Evolutionary conservation across 2,113 vertebrate species (phyloP).

Genomic region (Tychaedon coryphoeus): DNA sequence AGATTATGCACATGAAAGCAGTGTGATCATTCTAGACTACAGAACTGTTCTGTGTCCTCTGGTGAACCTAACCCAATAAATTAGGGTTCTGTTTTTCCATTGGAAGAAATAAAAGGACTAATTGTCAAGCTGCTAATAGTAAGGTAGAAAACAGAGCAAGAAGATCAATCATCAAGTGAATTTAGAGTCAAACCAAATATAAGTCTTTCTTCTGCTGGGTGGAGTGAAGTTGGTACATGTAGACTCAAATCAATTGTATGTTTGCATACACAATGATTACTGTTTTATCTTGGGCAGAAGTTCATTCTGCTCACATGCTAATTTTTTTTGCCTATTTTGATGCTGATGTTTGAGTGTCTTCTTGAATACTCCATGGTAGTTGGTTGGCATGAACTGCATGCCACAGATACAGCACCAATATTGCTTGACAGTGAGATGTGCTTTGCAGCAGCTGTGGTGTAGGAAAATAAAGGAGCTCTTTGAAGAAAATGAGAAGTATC

Average conservation of each 20-base stretch:
- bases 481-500: not conserved
- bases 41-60: constrained; percentile 61
- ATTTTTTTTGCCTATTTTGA: not conserved
- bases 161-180: not conserved
- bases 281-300: not conserved
- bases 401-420: not conserved
- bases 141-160: not conserved
- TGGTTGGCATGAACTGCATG: not conserved
- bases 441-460: not conserved
- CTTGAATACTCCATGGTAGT: not conserved
- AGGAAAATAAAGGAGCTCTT: not conserved
- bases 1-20: constrained; percentile 32
- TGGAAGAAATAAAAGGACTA: constrained; percentile 59
- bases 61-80: constrained; percentile 64
- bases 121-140: not conserved
- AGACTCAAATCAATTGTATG: not conserved
- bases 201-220: not conserved
- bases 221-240: not conserved
- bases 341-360: not conserved
- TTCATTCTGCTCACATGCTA: not conserved
- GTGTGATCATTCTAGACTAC: constrained; percentile 20
- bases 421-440: not conserved
- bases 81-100: constrained; percentile 62
- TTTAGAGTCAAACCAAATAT: not conserved
- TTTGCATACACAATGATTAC: not conserved